A percentile compares a stretch with the other conserved stretches of the same genome.
Evolutionary conservation across 1,140 invertebrate species (phyloP).

Genomic region (Bactericera cockerelli): DNA sequence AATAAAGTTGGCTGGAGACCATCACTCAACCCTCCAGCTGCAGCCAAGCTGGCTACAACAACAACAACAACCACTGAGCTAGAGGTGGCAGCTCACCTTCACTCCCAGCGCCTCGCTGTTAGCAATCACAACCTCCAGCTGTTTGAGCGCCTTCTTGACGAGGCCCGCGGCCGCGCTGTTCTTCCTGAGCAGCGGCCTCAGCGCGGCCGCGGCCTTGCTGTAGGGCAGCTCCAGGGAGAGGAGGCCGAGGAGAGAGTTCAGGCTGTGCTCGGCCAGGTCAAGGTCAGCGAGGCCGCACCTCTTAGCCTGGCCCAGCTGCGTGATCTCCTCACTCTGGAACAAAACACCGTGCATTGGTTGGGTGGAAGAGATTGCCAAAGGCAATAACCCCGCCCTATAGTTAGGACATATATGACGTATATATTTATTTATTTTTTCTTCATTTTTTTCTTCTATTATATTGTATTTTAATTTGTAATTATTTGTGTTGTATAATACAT

Average conservation of each 20-base stretch:
- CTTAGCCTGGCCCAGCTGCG: background rate
- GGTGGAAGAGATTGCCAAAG: too few species aligned
- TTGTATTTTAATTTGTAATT: too few species aligned
- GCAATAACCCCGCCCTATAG: too few species aligned
- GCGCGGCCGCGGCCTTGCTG: constrained; percentile 41
- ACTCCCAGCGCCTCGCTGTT: constrained; percentile 53
- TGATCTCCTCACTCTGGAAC: background rate
- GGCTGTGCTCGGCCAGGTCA: constrained; percentile 49
- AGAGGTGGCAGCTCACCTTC: constrained; percentile 38
- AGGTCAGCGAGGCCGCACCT: constrained; percentile 29
- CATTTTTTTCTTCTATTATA: too few species aligned
- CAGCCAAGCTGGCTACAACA: too few species aligned
- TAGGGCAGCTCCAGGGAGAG: constrained; percentile 54
- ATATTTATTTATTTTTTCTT: too few species aligned
- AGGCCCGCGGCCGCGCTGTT: constrained; percentile 42
- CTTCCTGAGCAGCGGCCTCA: constrained; percentile 42
- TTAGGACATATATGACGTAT: too few species aligned
- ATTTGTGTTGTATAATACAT: too few species aligned
- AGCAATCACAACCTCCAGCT: constrained; percentile 52
- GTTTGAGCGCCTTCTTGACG: constrained; percentile 47
- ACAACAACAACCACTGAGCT: too few species aligned
- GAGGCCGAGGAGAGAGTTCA: constrained; percentile 48
- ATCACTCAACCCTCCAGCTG: too few species aligned
- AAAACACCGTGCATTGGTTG: too few species aligned
- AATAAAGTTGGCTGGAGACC: too few species aligned